phyloP scores from a whole-genome alignment of 1,140 invertebrate genomes.

The Drosophila obscura region DNA sequence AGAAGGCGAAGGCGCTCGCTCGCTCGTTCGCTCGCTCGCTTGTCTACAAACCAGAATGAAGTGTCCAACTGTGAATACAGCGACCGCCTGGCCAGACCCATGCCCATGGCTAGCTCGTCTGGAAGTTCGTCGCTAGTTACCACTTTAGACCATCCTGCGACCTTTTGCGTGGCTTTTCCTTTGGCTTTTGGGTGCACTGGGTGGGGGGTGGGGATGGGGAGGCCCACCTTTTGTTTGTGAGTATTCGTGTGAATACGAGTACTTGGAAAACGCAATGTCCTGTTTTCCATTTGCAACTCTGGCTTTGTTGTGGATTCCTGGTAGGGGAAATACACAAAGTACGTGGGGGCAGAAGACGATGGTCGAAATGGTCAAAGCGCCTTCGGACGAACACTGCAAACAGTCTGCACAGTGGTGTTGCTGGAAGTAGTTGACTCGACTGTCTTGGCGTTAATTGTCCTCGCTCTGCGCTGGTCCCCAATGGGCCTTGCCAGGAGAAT shows the following conservation, averaged over 20 bases:
- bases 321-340: conserved; percentile 58
- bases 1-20: conserved; percentile 22
- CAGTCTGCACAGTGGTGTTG: conserved; percentile 54
- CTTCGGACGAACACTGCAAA: conserved; percentile 34
- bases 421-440: conserved; percentile 22
- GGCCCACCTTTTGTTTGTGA: conserved; percentile 1
- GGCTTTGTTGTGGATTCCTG: conserved; percentile 51
- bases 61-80: conserved; percentile 30
- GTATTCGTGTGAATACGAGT: conserved; percentile 21
- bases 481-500: conserved; percentile 5
- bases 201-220: neutral
- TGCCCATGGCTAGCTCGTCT: conserved; percentile 43
- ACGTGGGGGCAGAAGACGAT: conserved; percentile 7
- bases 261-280: conserved; percentile 74
- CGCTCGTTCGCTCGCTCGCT: neutral
- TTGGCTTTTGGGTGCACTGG: neutral
- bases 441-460: no score
- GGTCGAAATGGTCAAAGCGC: conserved; percentile 35
- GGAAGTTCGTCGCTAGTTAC: conserved; percentile 14
- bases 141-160: conserved; percentile 20
- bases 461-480: neutral
- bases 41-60: conserved; percentile 9
- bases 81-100: neutral
- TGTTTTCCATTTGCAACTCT: conserved; percentile 75
- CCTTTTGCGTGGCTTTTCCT: conserved; percentile 25